Percentiles rank a stretch among this genome's conserved stretches.
phyloP scores from a whole-genome alignment of 1,140 invertebrate species.

The Nomia melanderi region DNA sequence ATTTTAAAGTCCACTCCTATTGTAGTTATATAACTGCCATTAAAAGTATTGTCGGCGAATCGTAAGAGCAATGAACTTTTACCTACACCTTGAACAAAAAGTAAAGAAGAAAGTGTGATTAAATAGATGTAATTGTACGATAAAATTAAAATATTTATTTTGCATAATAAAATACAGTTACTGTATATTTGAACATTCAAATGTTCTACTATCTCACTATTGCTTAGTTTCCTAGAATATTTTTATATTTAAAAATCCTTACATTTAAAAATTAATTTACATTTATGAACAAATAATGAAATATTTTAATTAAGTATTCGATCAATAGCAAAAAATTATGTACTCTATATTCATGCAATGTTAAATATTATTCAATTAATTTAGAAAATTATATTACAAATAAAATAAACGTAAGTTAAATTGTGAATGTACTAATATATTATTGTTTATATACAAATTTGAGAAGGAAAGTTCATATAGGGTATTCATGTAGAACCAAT shows the following conservation, averaged over 20 bases:
- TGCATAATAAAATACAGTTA: background rate
- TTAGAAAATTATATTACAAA: background rate
- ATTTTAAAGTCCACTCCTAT: slow-evolving; percentile 99
- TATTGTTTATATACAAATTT: background rate
- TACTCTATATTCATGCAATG: background rate
- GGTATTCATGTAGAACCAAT: background rate
- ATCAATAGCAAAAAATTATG: background rate
- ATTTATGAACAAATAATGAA: background rate
- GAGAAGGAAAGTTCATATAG: background rate
- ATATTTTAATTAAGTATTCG: background rate
- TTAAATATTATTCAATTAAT: background rate
- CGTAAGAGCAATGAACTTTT: slow-evolving; percentile 98
- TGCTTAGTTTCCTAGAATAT: background rate
- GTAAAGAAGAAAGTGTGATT: slow-evolving; percentile 1
- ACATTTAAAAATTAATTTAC: too few relatives aligned
- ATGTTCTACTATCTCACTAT: background rate
- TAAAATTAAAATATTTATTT: background rate
- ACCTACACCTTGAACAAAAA: slow-evolving; percentile 92
- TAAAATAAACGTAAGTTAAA: background rate
- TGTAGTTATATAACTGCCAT: slow-evolving; percentile 99
- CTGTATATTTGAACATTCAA: background rate
- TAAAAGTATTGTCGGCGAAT: slow-evolving; percentile 99
- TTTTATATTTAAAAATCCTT: background rate
- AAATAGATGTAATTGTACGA: background rate
- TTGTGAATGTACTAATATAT: background rate